Conservation (phyloP, 2,797 vertebrate species). For the Amblyraja radiata region DNA sequence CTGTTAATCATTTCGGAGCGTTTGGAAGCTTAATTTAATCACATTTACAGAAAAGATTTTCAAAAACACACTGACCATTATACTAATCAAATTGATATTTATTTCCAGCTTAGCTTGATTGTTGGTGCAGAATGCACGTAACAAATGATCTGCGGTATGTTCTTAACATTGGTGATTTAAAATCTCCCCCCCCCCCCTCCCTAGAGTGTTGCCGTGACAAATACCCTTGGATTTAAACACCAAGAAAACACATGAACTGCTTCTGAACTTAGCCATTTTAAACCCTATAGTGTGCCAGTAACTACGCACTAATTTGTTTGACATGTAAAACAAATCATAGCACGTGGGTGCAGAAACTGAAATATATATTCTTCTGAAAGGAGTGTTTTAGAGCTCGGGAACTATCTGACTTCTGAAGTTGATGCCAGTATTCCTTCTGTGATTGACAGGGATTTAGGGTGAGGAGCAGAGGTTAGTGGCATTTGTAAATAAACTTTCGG, state of each 20-base stretch:
- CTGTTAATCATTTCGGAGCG: not conserved
- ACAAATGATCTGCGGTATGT: not conserved
- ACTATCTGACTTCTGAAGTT: not conserved
- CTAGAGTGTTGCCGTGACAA: not conserved
- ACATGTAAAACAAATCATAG: not conserved
- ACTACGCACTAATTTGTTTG: not conserved
- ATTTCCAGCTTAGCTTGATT: conserved; percentile 2
- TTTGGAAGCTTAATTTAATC: not conserved
- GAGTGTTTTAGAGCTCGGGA: not conserved
- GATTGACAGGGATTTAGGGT: conserved; percentile 11
- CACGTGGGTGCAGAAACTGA: not conserved
- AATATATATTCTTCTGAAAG: not conserved
- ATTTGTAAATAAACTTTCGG: conserved; percentile 14
- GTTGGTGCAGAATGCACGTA: not conserved
- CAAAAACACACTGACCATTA: not conserved
- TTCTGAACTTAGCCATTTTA: not conserved
- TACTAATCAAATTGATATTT: not conserved
- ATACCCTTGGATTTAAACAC: not conserved
- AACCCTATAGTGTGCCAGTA: not conserved
- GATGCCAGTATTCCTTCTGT: not conserved
- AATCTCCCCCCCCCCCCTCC: not conserved
- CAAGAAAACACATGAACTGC: not conserved
- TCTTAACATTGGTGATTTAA: not conserved
- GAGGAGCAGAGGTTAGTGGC: not conserved
- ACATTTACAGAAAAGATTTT: not conserved